Base-by-base conservation (phyloP, 2,113 vertebrate species). In the Leptobrachium leishanense region DNA sequence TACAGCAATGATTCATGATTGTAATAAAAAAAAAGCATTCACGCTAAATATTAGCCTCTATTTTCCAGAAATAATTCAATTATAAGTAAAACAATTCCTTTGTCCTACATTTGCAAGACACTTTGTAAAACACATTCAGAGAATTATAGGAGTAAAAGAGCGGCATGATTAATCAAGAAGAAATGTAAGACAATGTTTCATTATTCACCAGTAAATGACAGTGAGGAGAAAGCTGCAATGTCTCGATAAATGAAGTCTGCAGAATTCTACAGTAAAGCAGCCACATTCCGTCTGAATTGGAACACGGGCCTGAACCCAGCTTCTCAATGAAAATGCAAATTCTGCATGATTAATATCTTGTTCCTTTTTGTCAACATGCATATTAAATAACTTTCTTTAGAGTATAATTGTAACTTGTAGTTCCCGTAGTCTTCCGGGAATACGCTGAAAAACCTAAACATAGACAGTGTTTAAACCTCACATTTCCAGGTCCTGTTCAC, bases 331-430 rank as follows among this genome's bases (percentile, higher is more conserved):
- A 93, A 93, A 88, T 88, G 85, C 85, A 88, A 90, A 92, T 90
- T 90, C 87, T 82, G 77, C 76, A 77, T 90, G 92, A 94, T 94
- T 90, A 93, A 91, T 95, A 86, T 84, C 88, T 89, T 86, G 86
- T 90, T 89, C 85, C 86, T 85, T 87, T 88, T 91, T 93, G 88
- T 90, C 90, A 87, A 81, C 88, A 88, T 90, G 92, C 94, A 94
- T 92, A 91, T 91, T 89, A 88, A 90, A 84, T 88, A 87, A 87
- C 88, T 88, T 90, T 85, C 82, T 88, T 88, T 87, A 81, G 77
- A 74, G 85, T 86, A 85, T 88, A 85, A 89, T 81, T 86, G 78
- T 88, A 88, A 87, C 86, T 89, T 88, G 83, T 87, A 85, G 44
- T 72, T 81, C 50, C 72, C 88, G 85, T 84, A 74, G 62, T 78